Evolutionary conservation across 2,113 vertebrate species (phyloP).

Genomic region (Brienomyrus longianalis): DNA sequence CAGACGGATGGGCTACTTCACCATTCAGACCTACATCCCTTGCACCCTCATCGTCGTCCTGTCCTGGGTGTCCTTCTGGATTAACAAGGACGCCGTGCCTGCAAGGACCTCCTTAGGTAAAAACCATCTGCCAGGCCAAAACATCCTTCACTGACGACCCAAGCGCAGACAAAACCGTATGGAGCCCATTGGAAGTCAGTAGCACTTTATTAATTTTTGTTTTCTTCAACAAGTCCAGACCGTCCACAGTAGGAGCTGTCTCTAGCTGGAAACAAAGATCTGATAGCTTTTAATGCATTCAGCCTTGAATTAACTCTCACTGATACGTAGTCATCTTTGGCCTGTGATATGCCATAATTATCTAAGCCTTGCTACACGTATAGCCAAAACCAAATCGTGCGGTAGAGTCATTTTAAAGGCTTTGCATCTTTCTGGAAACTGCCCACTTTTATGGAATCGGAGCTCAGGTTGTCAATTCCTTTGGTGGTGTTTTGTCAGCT

Average conservation of each 20-base stretch:
- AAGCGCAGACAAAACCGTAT: constrained; percentile 21
- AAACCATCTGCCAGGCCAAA: not conserved
- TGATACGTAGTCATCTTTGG: constrained; percentile 35
- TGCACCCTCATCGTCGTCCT: constrained; percentile 96
- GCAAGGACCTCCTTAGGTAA: constrained; percentile 93
- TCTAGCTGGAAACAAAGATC: constrained; percentile 10
- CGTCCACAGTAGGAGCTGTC: constrained; percentile 10
- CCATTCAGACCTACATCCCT: constrained; percentile 97
- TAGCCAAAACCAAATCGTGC: not conserved
- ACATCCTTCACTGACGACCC: constrained; percentile 13
- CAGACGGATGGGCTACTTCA: constrained; percentile 98
- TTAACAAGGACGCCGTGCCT: constrained; percentile 96
- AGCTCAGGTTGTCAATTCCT: not conserved
- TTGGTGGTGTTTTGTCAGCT: not conserved
- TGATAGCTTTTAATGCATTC: constrained; percentile 48
- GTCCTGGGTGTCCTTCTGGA: constrained; percentile 99
- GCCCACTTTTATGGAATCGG: not conserved
- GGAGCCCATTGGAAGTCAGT: not conserved
- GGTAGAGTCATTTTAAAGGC: not conserved
- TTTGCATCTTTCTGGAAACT: not conserved
- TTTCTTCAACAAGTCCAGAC: constrained; percentile 21
- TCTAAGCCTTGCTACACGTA: not conserved
- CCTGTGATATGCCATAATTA: not conserved
- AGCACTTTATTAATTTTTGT: not conserved
- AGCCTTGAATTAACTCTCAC: constrained; percentile 47